Conservation (phyloP, 2,797 vertebrate species). For the Anniella stebbinsi region DNA sequence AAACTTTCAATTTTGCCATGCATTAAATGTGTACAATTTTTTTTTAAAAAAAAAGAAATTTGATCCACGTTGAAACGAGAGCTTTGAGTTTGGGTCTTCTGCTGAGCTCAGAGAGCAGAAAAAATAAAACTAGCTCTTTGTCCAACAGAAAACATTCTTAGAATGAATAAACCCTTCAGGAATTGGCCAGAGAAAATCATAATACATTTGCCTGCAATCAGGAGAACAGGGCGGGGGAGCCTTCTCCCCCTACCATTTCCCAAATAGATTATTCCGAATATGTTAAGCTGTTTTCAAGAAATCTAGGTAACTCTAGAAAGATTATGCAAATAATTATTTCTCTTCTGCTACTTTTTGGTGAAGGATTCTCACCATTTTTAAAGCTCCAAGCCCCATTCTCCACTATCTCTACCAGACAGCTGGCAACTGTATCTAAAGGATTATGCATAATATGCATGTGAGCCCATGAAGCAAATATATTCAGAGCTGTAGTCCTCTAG, state of each 20-base stretch:
- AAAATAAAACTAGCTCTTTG: conserved; percentile 31
- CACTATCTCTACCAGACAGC: conserved; percentile 94
- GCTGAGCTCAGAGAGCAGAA: background rate
- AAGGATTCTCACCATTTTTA: conserved; percentile 64
- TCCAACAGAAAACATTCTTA: conserved; percentile 45
- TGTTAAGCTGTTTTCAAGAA: conserved; percentile 79
- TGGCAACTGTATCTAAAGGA: conserved; percentile 93
- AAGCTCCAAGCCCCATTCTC: conserved; percentile 80
- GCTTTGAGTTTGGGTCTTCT: conserved; percentile 7
- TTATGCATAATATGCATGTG: conserved; percentile 83
- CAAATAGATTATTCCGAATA: conserved; percentile 79
- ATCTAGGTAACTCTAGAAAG: conserved; percentile 76
- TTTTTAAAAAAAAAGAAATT: conserved; percentile 11
- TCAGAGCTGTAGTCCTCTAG: conserved; percentile 54
- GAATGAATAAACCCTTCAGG: conserved; percentile 46
- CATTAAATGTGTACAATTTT: background rate
- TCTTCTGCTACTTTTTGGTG: conserved; percentile 73
- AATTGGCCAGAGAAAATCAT: conserved; percentile 48
- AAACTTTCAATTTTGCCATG: background rate
- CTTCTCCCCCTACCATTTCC: conserved; percentile 65
- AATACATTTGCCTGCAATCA: conserved; percentile 51
- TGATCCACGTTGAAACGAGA: conserved; percentile 18
- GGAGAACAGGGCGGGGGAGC: conserved; percentile 32
- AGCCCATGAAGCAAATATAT: conserved; percentile 63
- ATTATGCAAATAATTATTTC: conserved; percentile 83